These are phyloP conservation scores for Leptinotarsa texana DNA, from an alignment of 1,140 invertebrate genomes.

Conservation along the genomic window DNA sequence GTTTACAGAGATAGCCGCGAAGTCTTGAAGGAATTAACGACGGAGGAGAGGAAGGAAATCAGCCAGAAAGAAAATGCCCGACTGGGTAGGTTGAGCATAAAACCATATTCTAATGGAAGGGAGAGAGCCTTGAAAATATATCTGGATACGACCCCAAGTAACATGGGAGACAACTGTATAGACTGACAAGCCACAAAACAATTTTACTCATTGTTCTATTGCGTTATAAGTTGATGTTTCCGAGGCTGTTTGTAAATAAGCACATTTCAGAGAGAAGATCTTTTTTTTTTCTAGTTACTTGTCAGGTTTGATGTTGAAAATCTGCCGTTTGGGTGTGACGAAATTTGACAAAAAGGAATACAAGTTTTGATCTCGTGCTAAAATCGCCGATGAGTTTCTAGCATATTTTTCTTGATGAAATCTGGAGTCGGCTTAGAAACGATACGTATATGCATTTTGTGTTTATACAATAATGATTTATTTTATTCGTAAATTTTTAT, in stretches of 20 bases:
- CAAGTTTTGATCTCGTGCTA: too few species aligned
- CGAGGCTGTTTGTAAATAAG: conserved; percentile 20
- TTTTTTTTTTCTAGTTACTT: background rate
- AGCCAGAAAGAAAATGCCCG: conserved; percentile 63
- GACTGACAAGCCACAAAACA: conserved; percentile 52
- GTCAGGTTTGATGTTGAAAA: conserved; percentile 5
- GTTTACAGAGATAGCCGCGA: conserved; percentile 67
- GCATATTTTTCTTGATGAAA: too few species aligned
- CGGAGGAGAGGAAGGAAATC: conserved; percentile 67
- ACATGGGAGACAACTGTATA: conserved; percentile 48
- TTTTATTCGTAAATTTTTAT: background rate
- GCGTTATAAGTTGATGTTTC: conserved; percentile 42
- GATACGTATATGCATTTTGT: background rate
- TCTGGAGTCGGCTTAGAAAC: too few species aligned
- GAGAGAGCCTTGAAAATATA: conserved; percentile 78
- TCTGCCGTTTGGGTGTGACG: background rate
- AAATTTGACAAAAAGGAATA: background rate
- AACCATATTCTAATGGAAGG: conserved; percentile 60
- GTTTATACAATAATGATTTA: background rate
- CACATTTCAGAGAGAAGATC: conserved; percentile 15
- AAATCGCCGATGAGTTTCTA: too few species aligned
- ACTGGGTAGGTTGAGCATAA: conserved; percentile 54
- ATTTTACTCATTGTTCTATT: conserved; percentile 47
- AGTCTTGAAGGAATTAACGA: conserved; percentile 61
- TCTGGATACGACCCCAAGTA: conserved; percentile 59